phyloP scores from a whole-genome alignment of 2,797 vertebrate species.

The Mycteria americana region DNA sequence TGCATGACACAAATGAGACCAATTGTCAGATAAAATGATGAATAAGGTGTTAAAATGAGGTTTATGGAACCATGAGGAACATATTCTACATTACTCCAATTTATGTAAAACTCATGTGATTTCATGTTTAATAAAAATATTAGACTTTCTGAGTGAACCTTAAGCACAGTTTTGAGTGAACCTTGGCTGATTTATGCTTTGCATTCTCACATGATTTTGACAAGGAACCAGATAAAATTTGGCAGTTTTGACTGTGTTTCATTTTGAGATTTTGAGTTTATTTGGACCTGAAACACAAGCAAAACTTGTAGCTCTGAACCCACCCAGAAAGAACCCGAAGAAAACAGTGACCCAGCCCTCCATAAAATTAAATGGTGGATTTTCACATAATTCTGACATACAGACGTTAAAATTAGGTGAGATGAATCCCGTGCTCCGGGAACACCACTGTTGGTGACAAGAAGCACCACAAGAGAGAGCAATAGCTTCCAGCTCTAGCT shows the following conservation, averaged over 20 bases:
- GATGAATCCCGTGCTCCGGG: neutral
- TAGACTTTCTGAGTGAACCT: neutral
- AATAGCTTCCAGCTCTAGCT: neutral
- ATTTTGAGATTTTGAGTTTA: conserved; percentile 41
- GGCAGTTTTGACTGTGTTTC: conserved; percentile 1
- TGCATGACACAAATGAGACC: neutral
- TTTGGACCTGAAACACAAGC: conserved; percentile 21
- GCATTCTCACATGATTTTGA: conserved; percentile 47
- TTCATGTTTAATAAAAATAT: conserved; percentile 5
- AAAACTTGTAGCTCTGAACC: neutral
- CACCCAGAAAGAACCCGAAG: neutral
- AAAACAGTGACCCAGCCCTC: neutral
- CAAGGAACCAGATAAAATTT: conserved; percentile 36
- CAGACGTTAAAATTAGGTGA: neutral
- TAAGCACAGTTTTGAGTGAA: conserved; percentile 10
- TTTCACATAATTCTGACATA: neutral
- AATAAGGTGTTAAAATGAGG: neutral
- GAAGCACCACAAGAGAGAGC: neutral
- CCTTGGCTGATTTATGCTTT: conserved; percentile 37
- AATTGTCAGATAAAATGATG: neutral
- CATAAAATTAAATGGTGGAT: neutral
- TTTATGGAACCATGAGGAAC: neutral
- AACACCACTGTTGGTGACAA: neutral
- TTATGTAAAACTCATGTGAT: neutral
- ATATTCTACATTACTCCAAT: neutral